A percentile compares a stretch with the other conserved stretches of the same genome.
Evolutionary conservation across 2,797 vertebrate species (phyloP).

Genomic region (Vespertilio murinus): DNA sequence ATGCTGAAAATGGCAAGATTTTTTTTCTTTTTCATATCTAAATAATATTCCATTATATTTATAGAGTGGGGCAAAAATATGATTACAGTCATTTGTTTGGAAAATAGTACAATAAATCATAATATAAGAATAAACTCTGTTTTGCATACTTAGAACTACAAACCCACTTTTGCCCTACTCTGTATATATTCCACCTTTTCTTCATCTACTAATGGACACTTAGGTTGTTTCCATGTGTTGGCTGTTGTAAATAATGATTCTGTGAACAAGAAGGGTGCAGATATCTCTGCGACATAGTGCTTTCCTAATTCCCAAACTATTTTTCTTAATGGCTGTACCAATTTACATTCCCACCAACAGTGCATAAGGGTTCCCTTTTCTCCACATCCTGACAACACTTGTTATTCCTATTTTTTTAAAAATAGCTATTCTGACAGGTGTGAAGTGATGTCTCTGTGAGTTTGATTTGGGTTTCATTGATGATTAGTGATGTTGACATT

Average conservation of each 20-base stretch:
- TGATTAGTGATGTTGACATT: neutral
- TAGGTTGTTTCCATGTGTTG: neutral
- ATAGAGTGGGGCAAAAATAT: neutral
- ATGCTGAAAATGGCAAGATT: neutral
- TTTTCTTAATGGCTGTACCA: neutral
- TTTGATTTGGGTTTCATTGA: neutral
- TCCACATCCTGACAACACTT: neutral
- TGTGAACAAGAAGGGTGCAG: neutral
- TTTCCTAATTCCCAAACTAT: neutral
- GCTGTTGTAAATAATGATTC: neutral
- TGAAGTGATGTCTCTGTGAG: neutral
- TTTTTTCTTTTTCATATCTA: neutral
- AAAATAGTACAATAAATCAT: neutral
- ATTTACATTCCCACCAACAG: neutral
- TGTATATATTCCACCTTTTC: neutral
- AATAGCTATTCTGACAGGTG: neutral
- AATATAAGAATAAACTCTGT: neutral
- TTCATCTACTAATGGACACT: neutral
- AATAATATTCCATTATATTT: neutral
- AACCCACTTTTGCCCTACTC: neutral
- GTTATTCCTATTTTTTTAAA: neutral
- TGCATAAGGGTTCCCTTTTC: neutral
- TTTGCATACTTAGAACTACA: neutral
- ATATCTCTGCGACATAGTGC: neutral
- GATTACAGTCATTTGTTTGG: neutral